A percentile compares a stretch with the other conserved stretches of the same genome.
These are phyloP conservation scores for Thymelicus acteon DNA, from an alignment of 2,888 invertebrate genomes.

Conservation along the genomic window DNA sequence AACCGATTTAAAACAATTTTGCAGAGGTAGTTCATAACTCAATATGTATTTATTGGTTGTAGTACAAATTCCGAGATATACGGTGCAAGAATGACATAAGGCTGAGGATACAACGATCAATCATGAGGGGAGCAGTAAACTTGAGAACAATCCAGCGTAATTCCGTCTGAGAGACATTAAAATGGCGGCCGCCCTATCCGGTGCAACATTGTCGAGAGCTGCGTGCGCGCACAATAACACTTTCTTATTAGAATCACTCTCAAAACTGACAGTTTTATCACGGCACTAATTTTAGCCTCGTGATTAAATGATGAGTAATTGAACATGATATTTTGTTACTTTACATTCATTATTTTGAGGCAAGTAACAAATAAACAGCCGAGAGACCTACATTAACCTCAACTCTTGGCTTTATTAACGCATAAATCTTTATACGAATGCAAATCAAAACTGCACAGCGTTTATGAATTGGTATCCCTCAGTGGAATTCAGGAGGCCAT, in stretches of 20 bases:
- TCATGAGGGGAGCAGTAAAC: constrained; percentile 81
- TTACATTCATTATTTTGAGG: not conserved
- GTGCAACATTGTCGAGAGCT: constrained; percentile 77
- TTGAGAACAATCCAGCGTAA: constrained; percentile 84
- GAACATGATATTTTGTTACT: constrained; percentile 38
- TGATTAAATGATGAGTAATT: constrained; percentile 45
- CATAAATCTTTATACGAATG: constrained; percentile 78
- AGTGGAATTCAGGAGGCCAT: constrained; percentile 79
- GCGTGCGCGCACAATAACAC: constrained; percentile 56
- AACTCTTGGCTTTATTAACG: constrained; percentile 63
- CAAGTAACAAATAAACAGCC: constrained; percentile 6
- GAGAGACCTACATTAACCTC: constrained; percentile 53
- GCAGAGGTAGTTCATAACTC: constrained; percentile 75
- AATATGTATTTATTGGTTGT: constrained; percentile 77
- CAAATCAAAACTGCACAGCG: constrained; percentile 71
- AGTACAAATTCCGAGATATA: constrained; percentile 78
- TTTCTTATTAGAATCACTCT: constrained; percentile 63
- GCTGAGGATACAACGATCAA: constrained; percentile 83
- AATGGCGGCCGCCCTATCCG: constrained; percentile 83
- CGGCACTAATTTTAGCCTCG: constrained; percentile 42
- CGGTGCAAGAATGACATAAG: constrained; percentile 81
- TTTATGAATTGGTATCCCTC: constrained; percentile 72
- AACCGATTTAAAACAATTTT: constrained; percentile 55
- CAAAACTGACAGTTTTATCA: constrained; percentile 50
- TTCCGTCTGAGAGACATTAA: constrained; percentile 84